phyloP scores from a whole-genome alignment of 2,888 invertebrate species.

The Criorhina ranunculi region DNA sequence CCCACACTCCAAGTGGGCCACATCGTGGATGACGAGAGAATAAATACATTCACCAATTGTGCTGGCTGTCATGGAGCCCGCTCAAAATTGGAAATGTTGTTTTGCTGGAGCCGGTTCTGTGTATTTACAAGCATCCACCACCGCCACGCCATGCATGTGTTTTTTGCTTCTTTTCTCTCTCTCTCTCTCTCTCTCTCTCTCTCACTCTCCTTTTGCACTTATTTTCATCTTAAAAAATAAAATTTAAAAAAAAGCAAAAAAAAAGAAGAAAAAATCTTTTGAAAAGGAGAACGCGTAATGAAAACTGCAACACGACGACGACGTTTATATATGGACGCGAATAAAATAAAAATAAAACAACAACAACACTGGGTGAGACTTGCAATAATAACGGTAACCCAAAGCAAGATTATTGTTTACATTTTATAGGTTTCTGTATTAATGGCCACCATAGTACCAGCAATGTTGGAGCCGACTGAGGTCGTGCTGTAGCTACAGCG shows the following conservation, averaged over 20 bases:
- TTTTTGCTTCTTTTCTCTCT: constrained; percentile 12
- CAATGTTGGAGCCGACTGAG: constrained; percentile 23
- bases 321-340: constrained; percentile 5
- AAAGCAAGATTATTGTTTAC: constrained; percentile 56
- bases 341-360: not conserved
- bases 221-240: constrained; percentile 4
- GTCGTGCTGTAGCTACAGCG: not conserved
- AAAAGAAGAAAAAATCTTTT: no score
- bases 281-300: constrained; percentile 12
- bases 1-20: constrained; percentile 38
- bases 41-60: constrained; percentile 56
- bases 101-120: constrained; percentile 53
- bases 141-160: not conserved
- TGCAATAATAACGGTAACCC: constrained; percentile 51
- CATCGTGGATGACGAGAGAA: constrained; percentile 30
- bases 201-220: not conserved
- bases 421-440: constrained; percentile 45
- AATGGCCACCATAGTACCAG: constrained; percentile 17
- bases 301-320: constrained; percentile 7
- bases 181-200: not conserved
- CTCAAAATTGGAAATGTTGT: constrained; percentile 62
- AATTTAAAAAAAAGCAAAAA: not conserved
- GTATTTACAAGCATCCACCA: constrained; percentile 41
- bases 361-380: not conserved
- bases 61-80: constrained; percentile 35